These are phyloP conservation scores for Autographa pulchrina DNA, from an alignment of 2,888 invertebrate species.

Conservation along the genomic window DNA sequence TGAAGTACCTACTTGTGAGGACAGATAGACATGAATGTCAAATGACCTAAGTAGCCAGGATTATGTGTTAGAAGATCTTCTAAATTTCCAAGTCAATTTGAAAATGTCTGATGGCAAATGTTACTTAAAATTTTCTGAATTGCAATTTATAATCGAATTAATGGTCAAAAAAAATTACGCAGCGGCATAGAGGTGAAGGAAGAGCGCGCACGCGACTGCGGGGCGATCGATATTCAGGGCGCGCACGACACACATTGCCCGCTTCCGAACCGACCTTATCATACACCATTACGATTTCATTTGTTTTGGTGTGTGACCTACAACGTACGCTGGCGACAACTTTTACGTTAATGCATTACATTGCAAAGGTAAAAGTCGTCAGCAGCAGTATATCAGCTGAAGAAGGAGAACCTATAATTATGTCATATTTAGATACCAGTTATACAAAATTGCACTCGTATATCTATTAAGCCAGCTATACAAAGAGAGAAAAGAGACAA, in stretches of 20 bases:
- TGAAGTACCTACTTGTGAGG: neutral
- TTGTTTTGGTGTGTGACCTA: slow-evolving; percentile 56
- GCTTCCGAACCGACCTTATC: slow-evolving; percentile 37
- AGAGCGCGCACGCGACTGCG: slow-evolving; percentile 29
- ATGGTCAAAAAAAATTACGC: no score
- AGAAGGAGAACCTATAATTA: neutral
- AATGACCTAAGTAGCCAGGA: no score
- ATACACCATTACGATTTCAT: slow-evolving; percentile 50
- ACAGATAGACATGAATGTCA: no score
- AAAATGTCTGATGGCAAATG: no score
- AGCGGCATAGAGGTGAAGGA: neutral
- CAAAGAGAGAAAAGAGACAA: slow-evolving; percentile 35
- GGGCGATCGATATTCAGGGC: slow-evolving; percentile 57
- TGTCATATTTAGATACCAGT: neutral
- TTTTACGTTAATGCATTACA: slow-evolving; percentile 19
- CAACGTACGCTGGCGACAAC: slow-evolving; percentile 24
- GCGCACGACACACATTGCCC: slow-evolving; percentile 63
- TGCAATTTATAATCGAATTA: no score
- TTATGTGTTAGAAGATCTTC: no score
- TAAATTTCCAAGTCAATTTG: no score
- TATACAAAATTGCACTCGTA: neutral
- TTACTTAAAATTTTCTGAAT: no score
- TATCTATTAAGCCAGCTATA: slow-evolving; percentile 9
- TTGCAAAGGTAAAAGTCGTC: no score
- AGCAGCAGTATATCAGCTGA: neutral